Conservation (phyloP, 2,888 invertebrate species). For the Macropis europaea region DNA sequence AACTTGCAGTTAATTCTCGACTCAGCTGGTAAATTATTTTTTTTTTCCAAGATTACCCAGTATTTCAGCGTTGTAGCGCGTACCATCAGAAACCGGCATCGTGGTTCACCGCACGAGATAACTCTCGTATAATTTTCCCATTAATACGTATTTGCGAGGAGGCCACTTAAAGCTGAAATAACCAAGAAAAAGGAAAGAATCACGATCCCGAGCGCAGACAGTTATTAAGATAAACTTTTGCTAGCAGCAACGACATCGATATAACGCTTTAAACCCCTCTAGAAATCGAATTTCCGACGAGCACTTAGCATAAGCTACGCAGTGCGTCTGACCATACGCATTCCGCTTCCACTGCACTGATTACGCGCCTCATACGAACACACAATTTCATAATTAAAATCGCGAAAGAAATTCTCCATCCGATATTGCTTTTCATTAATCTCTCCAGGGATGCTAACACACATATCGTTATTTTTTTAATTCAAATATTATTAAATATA, state of each 20-base stretch:
- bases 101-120: constrained; percentile 20
- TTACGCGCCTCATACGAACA: not conserved
- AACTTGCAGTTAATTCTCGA: too few relatives aligned
- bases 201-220: constrained; percentile 4
- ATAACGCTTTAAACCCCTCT: constrained; percentile 4
- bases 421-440: constrained; percentile 7
- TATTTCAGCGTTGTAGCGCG: not conserved
- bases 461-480: too few relatives aligned
- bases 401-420: constrained; percentile 1
- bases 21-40: too few relatives aligned
- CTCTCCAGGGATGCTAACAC: too few relatives aligned
- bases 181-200: constrained; percentile 3
- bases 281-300: not conserved
- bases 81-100: not conserved
- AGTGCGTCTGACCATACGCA: constrained; percentile 3
- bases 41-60: too few relatives aligned
- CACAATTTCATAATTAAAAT: constrained; percentile 12
- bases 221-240: constrained; percentile 21
- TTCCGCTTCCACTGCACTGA: constrained; percentile 15
- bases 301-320: not conserved
- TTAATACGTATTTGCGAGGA: constrained; percentile 38
- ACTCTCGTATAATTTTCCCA: constrained; percentile 39
- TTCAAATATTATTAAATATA: too few relatives aligned
- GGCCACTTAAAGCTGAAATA: constrained; percentile 15
- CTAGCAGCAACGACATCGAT: not conserved